Evolutionary conservation across 2,113 vertebrate genomes (phyloP).

Genomic region (Ascaphus truei): DNA sequence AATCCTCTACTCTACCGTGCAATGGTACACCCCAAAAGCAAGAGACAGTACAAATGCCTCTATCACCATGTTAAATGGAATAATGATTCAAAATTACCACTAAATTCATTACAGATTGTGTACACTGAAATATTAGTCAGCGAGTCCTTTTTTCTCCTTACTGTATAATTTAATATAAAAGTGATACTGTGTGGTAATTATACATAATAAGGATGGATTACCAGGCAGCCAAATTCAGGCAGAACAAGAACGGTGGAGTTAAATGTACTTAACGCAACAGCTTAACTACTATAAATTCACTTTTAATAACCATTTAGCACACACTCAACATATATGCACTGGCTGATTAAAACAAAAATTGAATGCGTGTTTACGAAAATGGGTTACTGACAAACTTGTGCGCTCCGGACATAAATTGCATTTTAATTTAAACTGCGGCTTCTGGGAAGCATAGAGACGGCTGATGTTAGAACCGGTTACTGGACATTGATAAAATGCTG

Average conservation of each 20-base stretch:
- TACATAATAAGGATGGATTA: conserved; percentile 5
- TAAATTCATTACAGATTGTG: neutral
- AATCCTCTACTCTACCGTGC: too few species aligned
- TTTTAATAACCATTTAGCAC: conserved; percentile 28
- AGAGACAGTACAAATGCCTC: too few species aligned
- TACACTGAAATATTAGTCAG: neutral
- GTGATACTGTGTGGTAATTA: conserved; percentile 7
- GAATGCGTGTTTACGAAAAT: conserved; percentile 25
- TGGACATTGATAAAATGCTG: conserved; percentile 17
- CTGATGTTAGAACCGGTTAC: neutral
- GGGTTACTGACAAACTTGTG: neutral
- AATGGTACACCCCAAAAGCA: too few species aligned
- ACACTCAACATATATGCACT: conserved; percentile 20
- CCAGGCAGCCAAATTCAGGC: neutral
- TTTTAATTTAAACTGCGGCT: conserved; percentile 8
- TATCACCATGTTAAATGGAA: too few species aligned
- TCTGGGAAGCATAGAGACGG: neutral
- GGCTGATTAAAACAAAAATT: conserved; percentile 27
- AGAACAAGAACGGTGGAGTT: neutral
- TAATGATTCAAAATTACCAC: too few species aligned
- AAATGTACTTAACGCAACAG: conserved; percentile 6
- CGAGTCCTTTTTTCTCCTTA: too few species aligned
- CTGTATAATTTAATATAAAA: conserved; percentile 5
- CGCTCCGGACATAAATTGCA: conserved; percentile 14
- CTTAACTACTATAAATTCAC: conserved; percentile 23